Conservation (phyloP, 1,140 invertebrate genomes). For the Drosophila rufa region DNA sequence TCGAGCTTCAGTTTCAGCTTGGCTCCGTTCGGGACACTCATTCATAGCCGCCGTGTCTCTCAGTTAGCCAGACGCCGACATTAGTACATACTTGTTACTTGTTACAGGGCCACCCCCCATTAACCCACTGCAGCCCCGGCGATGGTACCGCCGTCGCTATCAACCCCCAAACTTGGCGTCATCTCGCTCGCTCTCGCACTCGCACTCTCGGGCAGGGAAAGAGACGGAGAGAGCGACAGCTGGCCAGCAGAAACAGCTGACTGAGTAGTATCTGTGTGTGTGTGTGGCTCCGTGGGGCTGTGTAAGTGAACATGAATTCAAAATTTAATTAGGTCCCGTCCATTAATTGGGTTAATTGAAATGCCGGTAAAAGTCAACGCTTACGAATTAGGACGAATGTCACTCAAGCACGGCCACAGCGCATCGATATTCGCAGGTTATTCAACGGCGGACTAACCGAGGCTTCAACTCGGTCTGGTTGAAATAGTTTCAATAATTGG, state of each 20-base stretch:
- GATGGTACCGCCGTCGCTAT: constrained; percentile 1
- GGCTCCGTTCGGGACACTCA: constrained; percentile 38
- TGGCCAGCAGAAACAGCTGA: constrained; percentile 76
- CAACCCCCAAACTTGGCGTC: constrained; percentile 61
- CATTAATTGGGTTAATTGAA: constrained; percentile 85
- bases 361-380: constrained; percentile 82
- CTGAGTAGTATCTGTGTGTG: constrained; percentile 48
- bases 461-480: constrained; percentile 50
- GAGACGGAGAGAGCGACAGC: constrained; percentile 46
- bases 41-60: constrained; percentile 74
- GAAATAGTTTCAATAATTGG: constrained; percentile 39
- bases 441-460: constrained; percentile 11
- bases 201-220: constrained; percentile 11
- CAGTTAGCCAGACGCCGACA: constrained; percentile 81
- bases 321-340: constrained; percentile 85
- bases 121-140: constrained; percentile 14
- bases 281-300: constrained; percentile 12
- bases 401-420: constrained; percentile 60
- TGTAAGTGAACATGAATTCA: constrained; percentile 69
- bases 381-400: constrained; percentile 83
- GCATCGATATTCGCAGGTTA: constrained; percentile 32
- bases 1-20: constrained; percentile 69
- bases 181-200: constrained; percentile 69
- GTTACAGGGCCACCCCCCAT: constrained; percentile 36
- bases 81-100: constrained; percentile 70